These are phyloP conservation scores for Proisotoma minuta DNA, from an alignment of 2,888 invertebrate genomes.

Conservation along the genomic window DNA sequence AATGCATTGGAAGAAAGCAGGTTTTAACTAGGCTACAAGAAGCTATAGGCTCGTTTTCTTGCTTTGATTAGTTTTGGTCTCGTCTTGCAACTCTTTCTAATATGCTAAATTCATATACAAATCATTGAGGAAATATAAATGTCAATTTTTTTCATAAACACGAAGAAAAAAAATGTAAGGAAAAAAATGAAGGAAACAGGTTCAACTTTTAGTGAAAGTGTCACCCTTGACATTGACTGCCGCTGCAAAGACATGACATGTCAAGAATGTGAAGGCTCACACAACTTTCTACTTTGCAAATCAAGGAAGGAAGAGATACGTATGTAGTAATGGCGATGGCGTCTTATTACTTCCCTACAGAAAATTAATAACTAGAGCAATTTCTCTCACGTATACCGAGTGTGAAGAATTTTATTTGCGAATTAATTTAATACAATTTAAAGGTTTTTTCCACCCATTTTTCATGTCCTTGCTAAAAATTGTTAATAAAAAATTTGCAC, in stretches of 20 bases:
- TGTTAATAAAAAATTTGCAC: not conserved
- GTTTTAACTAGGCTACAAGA: not conserved
- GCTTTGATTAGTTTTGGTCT: not conserved
- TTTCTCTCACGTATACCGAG: not conserved
- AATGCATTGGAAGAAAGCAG: not conserved
- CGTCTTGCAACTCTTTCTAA: no score
- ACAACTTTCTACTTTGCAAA: not conserved
- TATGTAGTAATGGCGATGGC: not conserved
- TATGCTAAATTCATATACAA: no score
- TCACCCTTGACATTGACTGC: slow-evolving; percentile 10
- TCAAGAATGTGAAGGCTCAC: not conserved
- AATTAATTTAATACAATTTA: not conserved
- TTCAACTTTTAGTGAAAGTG: slow-evolving; percentile 5
- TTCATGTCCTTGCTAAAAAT: not conserved
- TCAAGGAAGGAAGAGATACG: not conserved
- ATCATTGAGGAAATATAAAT: not conserved
- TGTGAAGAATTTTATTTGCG: not conserved
- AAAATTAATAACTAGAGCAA: slow-evolving; percentile 4
- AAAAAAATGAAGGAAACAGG: no score
- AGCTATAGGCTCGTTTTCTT: not conserved
- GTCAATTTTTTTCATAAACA: not conserved
- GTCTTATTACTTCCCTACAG: not conserved
- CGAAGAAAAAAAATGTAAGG: not conserved
- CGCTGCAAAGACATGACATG: no score
- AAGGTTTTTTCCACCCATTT: not conserved